These are phyloP conservation scores for Aleiodes alternator DNA, from an alignment of 2,888 invertebrate species.

Conservation along the genomic window DNA sequence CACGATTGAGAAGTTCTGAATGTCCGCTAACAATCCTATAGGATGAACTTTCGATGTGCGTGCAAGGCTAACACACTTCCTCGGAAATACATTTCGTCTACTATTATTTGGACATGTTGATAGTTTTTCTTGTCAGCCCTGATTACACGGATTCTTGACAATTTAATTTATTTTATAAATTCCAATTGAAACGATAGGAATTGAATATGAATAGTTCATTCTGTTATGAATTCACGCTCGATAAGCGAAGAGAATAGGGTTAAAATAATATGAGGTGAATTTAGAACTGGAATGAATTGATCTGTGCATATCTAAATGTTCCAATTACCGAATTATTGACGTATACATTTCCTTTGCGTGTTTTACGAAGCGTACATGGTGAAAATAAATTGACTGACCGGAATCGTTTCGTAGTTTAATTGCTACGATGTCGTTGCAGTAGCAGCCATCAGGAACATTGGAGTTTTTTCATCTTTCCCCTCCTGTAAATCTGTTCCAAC, in stretches of 20 bases:
- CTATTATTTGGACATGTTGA: constrained; percentile 14
- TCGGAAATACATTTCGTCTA: constrained; percentile 26
- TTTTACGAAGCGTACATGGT: constrained; percentile 1
- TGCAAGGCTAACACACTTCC: constrained; percentile 29
- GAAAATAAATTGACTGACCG: constrained; percentile 30
- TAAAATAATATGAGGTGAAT: not conserved
- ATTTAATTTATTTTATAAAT: constrained; percentile 23
- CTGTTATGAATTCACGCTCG: not conserved
- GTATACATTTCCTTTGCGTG: constrained; percentile 6
- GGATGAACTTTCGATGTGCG: constrained; percentile 29
- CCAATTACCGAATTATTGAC: constrained; percentile 24
- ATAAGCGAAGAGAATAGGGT: too few species aligned
- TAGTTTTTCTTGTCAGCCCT: not conserved
- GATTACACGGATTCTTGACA: constrained; percentile 15
- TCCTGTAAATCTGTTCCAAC: constrained; percentile 3
- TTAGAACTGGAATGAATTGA: not conserved
- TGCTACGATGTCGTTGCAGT: constrained; percentile 28
- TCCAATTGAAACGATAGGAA: constrained; percentile 25
- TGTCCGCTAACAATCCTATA: constrained; percentile 67
- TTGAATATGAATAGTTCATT: not conserved
- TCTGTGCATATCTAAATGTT: not conserved
- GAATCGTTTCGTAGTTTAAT: constrained; percentile 20
- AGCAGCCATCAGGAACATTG: constrained; percentile 10
- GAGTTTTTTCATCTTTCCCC: too few species aligned
- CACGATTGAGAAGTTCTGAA: constrained; percentile 71